Conservation (phyloP, 1,140 invertebrate genomes). For the Drosophila lini region DNA sequence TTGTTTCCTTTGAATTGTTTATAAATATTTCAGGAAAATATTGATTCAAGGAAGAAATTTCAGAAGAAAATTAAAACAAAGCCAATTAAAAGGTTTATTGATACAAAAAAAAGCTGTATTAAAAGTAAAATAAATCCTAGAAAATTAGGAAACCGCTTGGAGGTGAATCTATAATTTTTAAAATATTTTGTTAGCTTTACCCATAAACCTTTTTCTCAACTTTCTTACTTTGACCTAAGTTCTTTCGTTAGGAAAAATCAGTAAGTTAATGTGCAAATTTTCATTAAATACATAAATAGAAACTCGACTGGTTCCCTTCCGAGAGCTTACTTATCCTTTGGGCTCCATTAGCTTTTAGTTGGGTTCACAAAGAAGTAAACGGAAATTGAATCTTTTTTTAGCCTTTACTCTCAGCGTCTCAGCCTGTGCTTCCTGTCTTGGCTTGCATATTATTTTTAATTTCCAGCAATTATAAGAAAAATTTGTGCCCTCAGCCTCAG, state of each 20-base stretch:
- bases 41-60: background rate
- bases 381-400: slow-evolving; percentile 74
- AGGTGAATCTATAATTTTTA: no score
- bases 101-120: no score
- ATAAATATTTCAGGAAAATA: background rate
- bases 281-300: slow-evolving; percentile 23
- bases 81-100: background rate
- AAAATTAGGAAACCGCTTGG: background rate
- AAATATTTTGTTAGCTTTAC: background rate
- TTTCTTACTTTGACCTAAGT: background rate
- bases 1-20: slow-evolving; percentile 1
- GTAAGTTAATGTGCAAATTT: slow-evolving; percentile 20
- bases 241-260: background rate
- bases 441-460: slow-evolving; percentile 54
- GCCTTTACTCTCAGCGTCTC: slow-evolving; percentile 20
- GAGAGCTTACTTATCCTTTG: slow-evolving; percentile 8
- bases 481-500: slow-evolving; percentile 36
- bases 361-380: slow-evolving; percentile 11
- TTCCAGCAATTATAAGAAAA: slow-evolving; percentile 67
- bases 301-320: slow-evolving; percentile 8
- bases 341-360: slow-evolving; percentile 41
- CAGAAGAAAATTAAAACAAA: background rate
- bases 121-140: background rate
- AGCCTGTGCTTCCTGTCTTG: slow-evolving; percentile 7
- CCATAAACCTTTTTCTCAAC: background rate